These are phyloP conservation scores for Encarsia formosa DNA, from an alignment of 2,888 invertebrate species.

Conservation along the genomic window DNA sequence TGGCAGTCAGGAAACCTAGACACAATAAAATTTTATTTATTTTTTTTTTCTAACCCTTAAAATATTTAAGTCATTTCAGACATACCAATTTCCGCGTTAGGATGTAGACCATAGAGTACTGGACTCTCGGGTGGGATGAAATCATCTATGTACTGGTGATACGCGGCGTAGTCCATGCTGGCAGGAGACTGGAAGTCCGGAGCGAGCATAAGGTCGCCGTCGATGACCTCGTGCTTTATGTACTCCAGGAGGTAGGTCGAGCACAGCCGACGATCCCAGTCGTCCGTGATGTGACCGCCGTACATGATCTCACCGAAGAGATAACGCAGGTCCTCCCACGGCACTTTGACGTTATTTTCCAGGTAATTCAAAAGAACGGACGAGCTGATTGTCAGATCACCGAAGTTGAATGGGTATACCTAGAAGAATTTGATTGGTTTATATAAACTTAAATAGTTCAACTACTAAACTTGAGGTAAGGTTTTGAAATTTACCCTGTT, in stretches of 20 bases:
- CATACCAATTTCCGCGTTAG: conserved; percentile 87
- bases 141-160: conserved; percentile 85
- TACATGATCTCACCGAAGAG: conserved; percentile 97
- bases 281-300: conserved; percentile 94
- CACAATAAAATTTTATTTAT: no score
- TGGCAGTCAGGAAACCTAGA: conserved; percentile 70
- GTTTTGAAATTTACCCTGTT: conserved; percentile 64
- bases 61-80: no score
- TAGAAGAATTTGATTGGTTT: conserved; percentile 17
- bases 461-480: no score
- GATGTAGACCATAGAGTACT: conserved; percentile 85
- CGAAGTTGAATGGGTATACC: conserved; percentile 73
- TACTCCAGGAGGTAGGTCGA: conserved; percentile 81
- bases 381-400: conserved; percentile 87
- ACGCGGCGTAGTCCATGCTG: conserved; percentile 80
- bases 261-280: conserved; percentile 89
- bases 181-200: conserved; percentile 84
- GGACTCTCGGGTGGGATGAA: conserved; percentile 84
- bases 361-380: conserved; percentile 87
- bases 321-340: conserved; percentile 92
- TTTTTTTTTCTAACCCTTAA: no score
- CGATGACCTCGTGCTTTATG: conserved; percentile 82
- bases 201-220: conserved; percentile 79
- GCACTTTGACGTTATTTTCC: conserved; percentile 81
- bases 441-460: no score